Evolutionary conservation across 2,888 invertebrate species (phyloP), one percentile per base, ranked within the genome.

Genomic region (Philonicus albiceps): DNA sequence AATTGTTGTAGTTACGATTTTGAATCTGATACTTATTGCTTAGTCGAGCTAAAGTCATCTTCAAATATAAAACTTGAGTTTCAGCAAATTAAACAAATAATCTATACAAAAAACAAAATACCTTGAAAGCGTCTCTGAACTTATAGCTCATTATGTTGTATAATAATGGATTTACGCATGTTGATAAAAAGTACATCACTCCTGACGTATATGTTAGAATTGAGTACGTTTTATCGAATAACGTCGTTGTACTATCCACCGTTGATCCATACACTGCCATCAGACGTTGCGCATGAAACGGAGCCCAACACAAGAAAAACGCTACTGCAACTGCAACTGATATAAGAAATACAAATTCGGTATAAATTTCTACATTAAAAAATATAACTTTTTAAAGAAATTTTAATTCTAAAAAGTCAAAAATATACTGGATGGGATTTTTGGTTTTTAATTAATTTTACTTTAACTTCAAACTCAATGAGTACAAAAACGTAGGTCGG

Each of bases 281-380:
- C 55, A 98, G 93, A 84, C 98, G 93, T 92, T 98, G 98, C 13
- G 97, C 96, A 93, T 98, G 98, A 92, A 98, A 98, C 1, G 98
- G 98, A 5, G 96, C 96, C 96, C 96, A 97, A 92, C 97, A 97
- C 87, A 97, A 94, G 92, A 96, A 96, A 92, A 94, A 94, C 7
- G 97, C 96, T 90, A 97, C 95, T 89, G 97, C 97, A 88, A 97
- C 95, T 88, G 97, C 97, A 92, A 97, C 97, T 94, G 95, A 89
- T 49, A 49, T 19, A 93, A 92, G 88, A 88, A 87, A 43, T 43
- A 31, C 87, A 43, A 49, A 49, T 49, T 49, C 40, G 13, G 0
- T 3, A 13, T 43, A 16, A 84, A 49, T 22, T 40, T 78, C n/a
- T 53, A 22, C 37, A 31, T 78, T 43, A 78, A 19, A 86, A 86